Base-by-base conservation (phyloP, 2,888 invertebrate genomes). In the Uloborus plumipes region DNA sequence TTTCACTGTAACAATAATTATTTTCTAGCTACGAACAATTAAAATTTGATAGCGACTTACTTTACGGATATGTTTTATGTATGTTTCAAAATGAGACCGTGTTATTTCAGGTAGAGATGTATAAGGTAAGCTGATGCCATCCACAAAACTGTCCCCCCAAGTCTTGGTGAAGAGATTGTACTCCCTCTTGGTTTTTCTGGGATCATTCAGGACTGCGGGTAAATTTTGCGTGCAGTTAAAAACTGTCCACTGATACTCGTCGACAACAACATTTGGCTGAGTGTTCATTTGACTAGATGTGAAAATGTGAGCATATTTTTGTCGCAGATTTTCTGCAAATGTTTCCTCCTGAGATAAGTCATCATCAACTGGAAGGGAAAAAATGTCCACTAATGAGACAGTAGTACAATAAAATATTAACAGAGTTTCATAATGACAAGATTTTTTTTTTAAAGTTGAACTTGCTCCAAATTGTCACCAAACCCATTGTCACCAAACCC, bases 61-160 rank as follows among this genome's bases (percentile, higher is more conserved):
- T 84, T 87, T 88, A 66, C 89, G 86, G 22, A 88, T 93, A 90
- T 93, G 95, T 87, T 93, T 93, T 86, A 97, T 91, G 89, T 98
- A 99, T 49, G 92, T 91, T 86, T 96, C 94, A 90, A 99, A 98
- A 89, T 97, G 95, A 62, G 92, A 92, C 88, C 93, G 92, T 18
- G 92, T 93, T 81, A 98, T 93, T 87, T 95, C 94, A 58, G 95
- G 95, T 86, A 98, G 90, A 89, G 94, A 93, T 0, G 93, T 93
- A 87, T 95, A 94, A 55, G 93, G 92, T 87, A 97, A 92, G 64
- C 93, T 92, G 39, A 92, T 91, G 58, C 87, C 93, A 85, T 97
- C 97, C 22, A 96, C 92, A 90, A 99, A 99, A 81, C 93, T 92
- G 87, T 98, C 98, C 62, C 99, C 99, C 99, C 99, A 99, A 84